Percentiles rank a stretch among this genome's conserved stretches.
Conservation (phyloP, 2,797 vertebrate genomes). For the Siniperca obscura region DNA sequence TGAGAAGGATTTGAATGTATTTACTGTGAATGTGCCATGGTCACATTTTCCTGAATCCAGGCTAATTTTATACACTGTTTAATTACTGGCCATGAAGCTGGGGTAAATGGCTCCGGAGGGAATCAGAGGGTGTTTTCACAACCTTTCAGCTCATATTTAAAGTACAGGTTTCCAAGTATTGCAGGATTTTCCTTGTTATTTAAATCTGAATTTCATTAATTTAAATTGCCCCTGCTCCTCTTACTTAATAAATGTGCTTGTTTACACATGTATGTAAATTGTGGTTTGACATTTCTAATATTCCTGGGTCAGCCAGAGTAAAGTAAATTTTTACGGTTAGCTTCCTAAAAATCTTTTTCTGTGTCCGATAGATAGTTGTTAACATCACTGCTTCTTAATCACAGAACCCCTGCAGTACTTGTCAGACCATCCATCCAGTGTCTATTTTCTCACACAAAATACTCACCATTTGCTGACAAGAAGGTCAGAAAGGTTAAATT, state of each 20-base stretch:
- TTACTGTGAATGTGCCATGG: neutral
- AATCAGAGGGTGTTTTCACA: constrained; percentile 2
- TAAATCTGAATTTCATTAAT: neutral
- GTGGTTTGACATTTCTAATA: neutral
- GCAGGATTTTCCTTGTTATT: neutral
- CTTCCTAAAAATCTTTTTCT: neutral
- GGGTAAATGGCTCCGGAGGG: constrained; percentile 26
- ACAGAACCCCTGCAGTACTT: neutral
- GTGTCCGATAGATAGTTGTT: neutral
- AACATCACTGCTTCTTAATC: neutral
- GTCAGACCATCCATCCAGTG: neutral
- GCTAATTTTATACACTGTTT: constrained; percentile 41
- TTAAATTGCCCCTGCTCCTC: neutral
- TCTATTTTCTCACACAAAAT: constrained; percentile 6
- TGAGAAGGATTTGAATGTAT: constrained; percentile 22
- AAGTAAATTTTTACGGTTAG: neutral
- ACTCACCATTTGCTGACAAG: constrained; percentile 11
- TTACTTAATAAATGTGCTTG: neutral
- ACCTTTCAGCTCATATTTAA: neutral
- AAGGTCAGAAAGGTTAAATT: constrained; percentile 54
- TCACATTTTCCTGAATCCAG: constrained; percentile 49
- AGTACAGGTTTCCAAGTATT: neutral
- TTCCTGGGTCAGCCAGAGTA: neutral
- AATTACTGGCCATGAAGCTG: constrained; percentile 16
- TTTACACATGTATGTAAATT: neutral